A percentile compares a stretch with the other conserved stretches of the same genome.
These are phyloP conservation scores for Oreohelix idahoensis DNA, from an alignment of 1,140 invertebrate species.

Conservation along the genomic window DNA sequence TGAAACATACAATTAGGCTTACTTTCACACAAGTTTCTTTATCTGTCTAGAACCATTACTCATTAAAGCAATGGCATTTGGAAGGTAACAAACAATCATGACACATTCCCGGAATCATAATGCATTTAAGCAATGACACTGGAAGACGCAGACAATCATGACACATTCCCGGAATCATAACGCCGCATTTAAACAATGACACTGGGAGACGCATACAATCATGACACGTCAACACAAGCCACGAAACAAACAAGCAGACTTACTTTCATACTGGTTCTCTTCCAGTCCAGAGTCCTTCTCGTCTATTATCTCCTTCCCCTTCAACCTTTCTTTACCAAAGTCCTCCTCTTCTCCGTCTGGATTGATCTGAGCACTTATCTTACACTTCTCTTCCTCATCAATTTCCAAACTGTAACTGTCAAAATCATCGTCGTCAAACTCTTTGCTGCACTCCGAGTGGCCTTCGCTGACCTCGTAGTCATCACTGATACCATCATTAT, in stretches of 20 bases:
- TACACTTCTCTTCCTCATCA: conserved; percentile 32
- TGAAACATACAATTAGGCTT: no score
- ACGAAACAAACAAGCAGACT: not conserved
- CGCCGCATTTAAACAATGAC: no score
- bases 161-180: no score
- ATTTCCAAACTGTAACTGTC: conserved; percentile 32
- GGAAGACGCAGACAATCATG: no score
- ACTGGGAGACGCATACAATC: no score
- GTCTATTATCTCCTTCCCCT: not conserved
- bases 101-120: no score
- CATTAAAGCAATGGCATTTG: no score
- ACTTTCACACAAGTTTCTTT: no score
- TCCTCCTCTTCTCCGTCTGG: conserved; percentile 25
- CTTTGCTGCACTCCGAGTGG: conserved; percentile 23
- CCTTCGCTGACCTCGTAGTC: not conserved
- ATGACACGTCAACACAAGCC: no score
- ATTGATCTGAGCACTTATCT: conserved; percentile 38
- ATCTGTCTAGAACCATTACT: no score
- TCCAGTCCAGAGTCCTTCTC: not conserved
- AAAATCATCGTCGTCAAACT: conserved; percentile 29
- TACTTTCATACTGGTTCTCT: not conserved
- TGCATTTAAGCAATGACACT: no score
- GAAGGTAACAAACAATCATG: no score
- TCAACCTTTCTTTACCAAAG: not conserved
- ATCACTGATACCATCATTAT: not conserved